phyloP scores from a whole-genome alignment of 2,888 invertebrate species.

The Branchipolynoe longqiensis region DNA sequence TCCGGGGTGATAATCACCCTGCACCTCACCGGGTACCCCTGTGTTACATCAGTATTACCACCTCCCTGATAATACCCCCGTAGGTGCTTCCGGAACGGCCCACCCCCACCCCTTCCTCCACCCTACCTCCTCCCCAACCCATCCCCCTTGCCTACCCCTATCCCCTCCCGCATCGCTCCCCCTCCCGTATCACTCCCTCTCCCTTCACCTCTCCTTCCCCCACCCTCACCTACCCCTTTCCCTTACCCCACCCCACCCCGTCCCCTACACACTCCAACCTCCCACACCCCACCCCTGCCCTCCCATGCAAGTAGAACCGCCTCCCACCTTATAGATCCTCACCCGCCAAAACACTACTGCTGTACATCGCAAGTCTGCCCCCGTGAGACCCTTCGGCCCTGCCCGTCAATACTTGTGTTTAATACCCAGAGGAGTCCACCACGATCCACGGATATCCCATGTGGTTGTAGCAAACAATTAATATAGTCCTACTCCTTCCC shows the following conservation, averaged over 20 bases:
- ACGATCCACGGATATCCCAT: too few relatives aligned
- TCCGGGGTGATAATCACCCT: too few relatives aligned
- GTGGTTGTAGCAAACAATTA: too few relatives aligned
- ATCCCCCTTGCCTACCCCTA: not conserved
- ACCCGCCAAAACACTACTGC: not conserved
- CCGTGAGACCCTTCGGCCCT: not conserved
- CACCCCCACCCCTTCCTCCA: too few relatives aligned
- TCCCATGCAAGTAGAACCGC: not conserved
- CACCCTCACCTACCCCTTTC: conserved; percentile 1
- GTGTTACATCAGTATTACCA: too few relatives aligned
- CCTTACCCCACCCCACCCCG: not conserved
- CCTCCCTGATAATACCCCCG: too few relatives aligned
- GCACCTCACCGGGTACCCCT: too few relatives aligned
- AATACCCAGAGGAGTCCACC: too few relatives aligned
- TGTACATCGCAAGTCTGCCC: not conserved
- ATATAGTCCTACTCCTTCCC: too few relatives aligned
- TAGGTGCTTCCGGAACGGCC: too few relatives aligned
- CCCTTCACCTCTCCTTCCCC: not conserved
- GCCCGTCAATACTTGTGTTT: not conserved
- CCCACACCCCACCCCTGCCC: not conserved
- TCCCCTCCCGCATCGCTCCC: not conserved
- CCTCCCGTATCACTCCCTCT: not conserved
- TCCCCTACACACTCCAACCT: not conserved
- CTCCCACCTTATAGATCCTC: not conserved
- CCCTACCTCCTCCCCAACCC: too few relatives aligned